These are phyloP conservation scores for Busseola fusca DNA, from an alignment of 2,888 invertebrate genomes.

Conservation along the genomic window DNA sequence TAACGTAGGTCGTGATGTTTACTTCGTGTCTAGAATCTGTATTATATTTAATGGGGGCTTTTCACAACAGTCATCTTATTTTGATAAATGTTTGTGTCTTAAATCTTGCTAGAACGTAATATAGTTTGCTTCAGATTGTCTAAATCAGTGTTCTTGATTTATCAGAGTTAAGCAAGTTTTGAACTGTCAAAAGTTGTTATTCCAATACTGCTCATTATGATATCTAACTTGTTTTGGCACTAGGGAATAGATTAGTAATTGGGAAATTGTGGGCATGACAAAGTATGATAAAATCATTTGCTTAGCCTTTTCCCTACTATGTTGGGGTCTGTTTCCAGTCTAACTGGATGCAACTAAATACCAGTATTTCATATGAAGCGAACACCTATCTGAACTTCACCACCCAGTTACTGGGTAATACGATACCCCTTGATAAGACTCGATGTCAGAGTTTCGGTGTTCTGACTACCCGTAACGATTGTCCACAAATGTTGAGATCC, in stretches of 20 bases:
- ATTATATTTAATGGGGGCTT: slow-evolving; percentile 20
- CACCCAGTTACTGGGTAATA: too few relatives aligned
- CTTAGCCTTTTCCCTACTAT: too few relatives aligned
- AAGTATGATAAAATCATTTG: neutral
- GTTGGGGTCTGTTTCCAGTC: too few relatives aligned
- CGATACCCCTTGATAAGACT: too few relatives aligned
- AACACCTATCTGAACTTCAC: too few relatives aligned
- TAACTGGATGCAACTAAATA: too few relatives aligned
- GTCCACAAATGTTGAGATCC: too few relatives aligned
- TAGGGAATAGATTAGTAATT: slow-evolving; percentile 8
- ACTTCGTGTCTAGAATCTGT: slow-evolving; percentile 44
- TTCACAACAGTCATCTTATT: slow-evolving; percentile 19
- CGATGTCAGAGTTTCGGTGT: too few relatives aligned
- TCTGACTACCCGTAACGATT: too few relatives aligned
- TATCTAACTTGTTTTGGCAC: slow-evolving; percentile 28
- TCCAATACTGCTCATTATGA: slow-evolving; percentile 30
- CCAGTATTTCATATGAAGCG: too few relatives aligned
- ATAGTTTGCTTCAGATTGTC: slow-evolving; percentile 29
- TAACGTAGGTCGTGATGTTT: slow-evolving; percentile 21
- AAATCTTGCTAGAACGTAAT: neutral
- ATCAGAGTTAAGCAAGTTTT: slow-evolving; percentile 25
- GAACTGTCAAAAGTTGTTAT: slow-evolving; percentile 37
- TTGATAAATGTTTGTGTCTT: neutral
- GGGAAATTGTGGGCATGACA: neutral
- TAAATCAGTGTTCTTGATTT: slow-evolving; percentile 25